These are phyloP conservation scores for Ditylenchus dipsaci DNA, from an alignment of 1,140 invertebrate genomes.

Conservation along the genomic window DNA sequence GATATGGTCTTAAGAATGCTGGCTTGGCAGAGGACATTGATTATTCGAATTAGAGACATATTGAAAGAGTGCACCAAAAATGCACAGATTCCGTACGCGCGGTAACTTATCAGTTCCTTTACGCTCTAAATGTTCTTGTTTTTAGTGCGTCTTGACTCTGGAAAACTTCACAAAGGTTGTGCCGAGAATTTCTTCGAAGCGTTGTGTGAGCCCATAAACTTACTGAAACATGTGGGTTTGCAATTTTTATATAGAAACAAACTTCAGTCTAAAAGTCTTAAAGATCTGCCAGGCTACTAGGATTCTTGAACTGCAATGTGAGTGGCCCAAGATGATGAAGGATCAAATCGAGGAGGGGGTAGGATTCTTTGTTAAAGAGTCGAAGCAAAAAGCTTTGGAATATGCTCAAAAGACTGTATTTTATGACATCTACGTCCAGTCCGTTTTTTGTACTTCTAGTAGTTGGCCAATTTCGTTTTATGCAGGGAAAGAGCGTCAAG, in stretches of 20 bases:
- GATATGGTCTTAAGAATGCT: slow-evolving; percentile 39
- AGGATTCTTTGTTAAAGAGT: slow-evolving; percentile 38
- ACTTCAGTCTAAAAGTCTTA: slow-evolving; percentile 13
- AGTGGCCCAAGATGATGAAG: slow-evolving; percentile 34
- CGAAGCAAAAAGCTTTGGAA: slow-evolving; percentile 28
- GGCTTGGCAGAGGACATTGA: slow-evolving; percentile 28
- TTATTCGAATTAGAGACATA: slow-evolving; percentile 11
- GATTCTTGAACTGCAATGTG: slow-evolving; percentile 33
- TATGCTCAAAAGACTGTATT: slow-evolving; percentile 24
- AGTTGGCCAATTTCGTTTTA: not conserved
- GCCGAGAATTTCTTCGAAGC: slow-evolving; percentile 24
- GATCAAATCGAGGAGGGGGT: slow-evolving; percentile 39
- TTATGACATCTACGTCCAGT: slow-evolving; percentile 28
- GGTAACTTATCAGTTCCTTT: slow-evolving; percentile 16
- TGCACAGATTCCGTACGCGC: slow-evolving; percentile 19
- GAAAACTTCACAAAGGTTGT: slow-evolving; percentile 24
- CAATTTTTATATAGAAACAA: not conserved
- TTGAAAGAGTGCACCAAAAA: slow-evolving; percentile 25
- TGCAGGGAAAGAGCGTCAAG: slow-evolving; percentile 12
- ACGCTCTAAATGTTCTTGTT: not conserved
- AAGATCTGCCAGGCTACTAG: slow-evolving; percentile 37
- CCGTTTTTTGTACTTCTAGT: not conserved
- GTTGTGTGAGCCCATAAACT: slow-evolving; percentile 31
- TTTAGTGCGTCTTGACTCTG: slow-evolving; percentile 28
- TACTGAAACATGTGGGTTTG: slow-evolving; percentile 21